Percentiles rank a stretch among this genome's conserved stretches.
Conservation (phyloP, 2,113 vertebrate genomes). For the Rhea americana region DNA sequence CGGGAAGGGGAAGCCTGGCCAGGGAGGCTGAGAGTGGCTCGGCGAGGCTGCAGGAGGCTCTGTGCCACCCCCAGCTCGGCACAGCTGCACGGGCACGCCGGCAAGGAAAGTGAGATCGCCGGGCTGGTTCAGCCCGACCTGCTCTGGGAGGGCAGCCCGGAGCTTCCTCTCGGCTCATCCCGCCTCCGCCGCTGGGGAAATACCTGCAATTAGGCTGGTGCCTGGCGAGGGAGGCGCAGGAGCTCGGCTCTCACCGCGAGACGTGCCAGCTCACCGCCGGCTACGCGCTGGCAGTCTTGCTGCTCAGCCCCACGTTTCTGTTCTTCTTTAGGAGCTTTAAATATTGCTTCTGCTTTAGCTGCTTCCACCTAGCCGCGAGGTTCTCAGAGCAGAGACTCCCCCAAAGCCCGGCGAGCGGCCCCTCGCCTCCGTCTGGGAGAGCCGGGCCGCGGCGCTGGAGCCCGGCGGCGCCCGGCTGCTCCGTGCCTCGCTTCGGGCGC, state of each 20-base stretch:
- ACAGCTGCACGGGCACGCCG: fast-evolving
- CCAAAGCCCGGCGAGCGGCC: neutral
- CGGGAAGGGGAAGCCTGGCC: neutral
- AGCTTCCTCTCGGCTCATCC: neutral
- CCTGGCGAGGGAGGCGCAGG: neutral
- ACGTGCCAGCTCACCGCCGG: neutral
- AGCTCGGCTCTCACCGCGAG: fast-evolving
- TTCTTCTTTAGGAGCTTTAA: neutral
- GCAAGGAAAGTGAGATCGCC: too few species aligned
- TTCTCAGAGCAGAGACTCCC: neutral
- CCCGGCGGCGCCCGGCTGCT: too few species aligned
- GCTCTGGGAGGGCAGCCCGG: neutral
- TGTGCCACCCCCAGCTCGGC: too few species aligned
- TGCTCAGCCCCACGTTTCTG: neutral
- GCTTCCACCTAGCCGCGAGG: too few species aligned
- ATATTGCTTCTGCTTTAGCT: neutral
- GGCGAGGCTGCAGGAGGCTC: neutral
- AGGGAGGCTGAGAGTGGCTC: neutral
- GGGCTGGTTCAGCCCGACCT: neutral
- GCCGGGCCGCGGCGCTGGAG: too few species aligned
- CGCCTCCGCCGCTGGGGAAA: neutral
- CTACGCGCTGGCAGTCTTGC: neutral
- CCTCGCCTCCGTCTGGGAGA: too few species aligned
- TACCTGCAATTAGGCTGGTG: neutral
- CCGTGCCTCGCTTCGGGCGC: neutral